Percentiles rank a stretch among this genome's conserved stretches.
phyloP scores from a whole-genome alignment of 2,797 vertebrate genomes.

The Sebastolobus altivelis region DNA sequence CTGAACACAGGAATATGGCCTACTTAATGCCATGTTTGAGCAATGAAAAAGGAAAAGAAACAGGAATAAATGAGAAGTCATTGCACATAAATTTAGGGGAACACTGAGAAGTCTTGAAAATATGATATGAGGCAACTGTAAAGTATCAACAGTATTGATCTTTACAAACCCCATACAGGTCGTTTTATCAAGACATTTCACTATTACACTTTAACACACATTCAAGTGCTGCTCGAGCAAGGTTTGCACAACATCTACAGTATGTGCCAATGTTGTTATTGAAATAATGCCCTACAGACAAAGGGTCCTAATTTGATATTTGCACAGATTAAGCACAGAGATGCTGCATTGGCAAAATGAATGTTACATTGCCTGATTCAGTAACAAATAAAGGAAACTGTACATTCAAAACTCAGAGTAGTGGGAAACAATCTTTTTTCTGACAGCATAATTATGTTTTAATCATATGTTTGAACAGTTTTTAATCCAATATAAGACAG shows the following conservation, averaged over 20 bases:
- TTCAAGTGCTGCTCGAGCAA: background rate
- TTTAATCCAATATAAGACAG: background rate
- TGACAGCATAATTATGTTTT: background rate
- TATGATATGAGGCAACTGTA: background rate
- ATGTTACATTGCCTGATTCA: background rate
- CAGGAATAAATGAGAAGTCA: constrained; percentile 16
- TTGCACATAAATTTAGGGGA: constrained; percentile 10
- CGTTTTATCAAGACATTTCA: background rate
- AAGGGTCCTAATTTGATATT: background rate
- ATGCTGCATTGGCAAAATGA: background rate
- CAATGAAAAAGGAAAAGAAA: constrained; percentile 43
- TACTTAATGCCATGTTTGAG: constrained; percentile 36
- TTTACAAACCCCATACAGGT: background rate
- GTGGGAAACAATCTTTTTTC: background rate
- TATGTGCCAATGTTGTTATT: background rate
- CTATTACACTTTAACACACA: background rate
- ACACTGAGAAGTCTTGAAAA: constrained; percentile 6
- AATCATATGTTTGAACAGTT: background rate
- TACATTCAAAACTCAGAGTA: background rate
- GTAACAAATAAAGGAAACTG: background rate
- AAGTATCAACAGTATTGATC: constrained; percentile 17
- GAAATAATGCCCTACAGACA: background rate
- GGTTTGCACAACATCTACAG: background rate
- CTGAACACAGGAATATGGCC: constrained; percentile 58
- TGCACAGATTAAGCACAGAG: background rate